A percentile compares a stretch with the other conserved stretches of the same genome.
Conservation (phyloP, 2,797 vertebrate genomes). For the Oreortyx pictus region DNA sequence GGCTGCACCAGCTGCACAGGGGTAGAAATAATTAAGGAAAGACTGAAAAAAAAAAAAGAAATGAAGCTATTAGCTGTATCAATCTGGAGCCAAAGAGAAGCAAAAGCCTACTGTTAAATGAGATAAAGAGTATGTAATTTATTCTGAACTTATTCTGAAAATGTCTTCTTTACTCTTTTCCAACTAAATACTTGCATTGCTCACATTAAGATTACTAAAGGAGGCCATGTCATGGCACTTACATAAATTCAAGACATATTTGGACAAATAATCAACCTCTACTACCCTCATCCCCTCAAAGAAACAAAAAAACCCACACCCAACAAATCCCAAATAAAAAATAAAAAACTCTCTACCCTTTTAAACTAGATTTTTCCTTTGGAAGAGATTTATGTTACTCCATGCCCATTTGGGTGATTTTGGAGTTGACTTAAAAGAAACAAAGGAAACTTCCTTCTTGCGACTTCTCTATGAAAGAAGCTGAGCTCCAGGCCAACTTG, state of each 20-base stretch:
- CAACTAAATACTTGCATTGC: not conserved
- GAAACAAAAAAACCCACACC: not conserved
- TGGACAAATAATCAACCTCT: not conserved
- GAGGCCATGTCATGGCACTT: not conserved
- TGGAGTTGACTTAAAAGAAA: not conserved
- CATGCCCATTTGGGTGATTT: not conserved
- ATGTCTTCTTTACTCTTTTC: not conserved
- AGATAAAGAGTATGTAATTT: not conserved
- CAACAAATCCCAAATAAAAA: not conserved
- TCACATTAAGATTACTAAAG: not conserved
- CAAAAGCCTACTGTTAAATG: not conserved
- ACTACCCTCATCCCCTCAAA: fast-evolving
- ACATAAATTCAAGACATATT: not conserved
- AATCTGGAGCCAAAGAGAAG: not conserved
- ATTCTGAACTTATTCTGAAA: not conserved
- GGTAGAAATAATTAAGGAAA: not conserved
- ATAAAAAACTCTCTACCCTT: not conserved
- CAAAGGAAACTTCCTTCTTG: not conserved
- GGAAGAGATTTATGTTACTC: not conserved
- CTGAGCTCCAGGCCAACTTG: not conserved
- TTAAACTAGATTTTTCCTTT: not conserved
- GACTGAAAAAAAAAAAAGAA: not conserved
- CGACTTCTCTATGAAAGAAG: not conserved
- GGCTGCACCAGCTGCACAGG: not conserved
- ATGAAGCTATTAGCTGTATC: not conserved